phyloP scores from a whole-genome alignment of 2,888 invertebrate genomes.

The Leucophenga maculata region DNA sequence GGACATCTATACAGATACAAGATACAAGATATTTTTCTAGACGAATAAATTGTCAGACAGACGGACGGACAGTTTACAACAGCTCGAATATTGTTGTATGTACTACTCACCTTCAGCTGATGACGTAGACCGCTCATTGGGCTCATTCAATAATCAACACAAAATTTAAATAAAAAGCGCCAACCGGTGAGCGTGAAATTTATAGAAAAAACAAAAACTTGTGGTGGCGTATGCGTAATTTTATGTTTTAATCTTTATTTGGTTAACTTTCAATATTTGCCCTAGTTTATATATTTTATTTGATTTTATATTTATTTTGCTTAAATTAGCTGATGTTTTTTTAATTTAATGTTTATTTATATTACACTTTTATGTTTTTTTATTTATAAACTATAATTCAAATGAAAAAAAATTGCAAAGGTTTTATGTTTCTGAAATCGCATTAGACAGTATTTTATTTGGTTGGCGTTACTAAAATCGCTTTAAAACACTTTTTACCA shows the following conservation, averaged over 20 bases:
- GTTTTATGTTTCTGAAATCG: no score
- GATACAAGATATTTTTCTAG: neutral
- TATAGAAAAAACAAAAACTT: conserved; percentile 25
- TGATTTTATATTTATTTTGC: conserved; percentile 32
- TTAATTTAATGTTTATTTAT: conserved; percentile 24
- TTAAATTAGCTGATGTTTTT: conserved; percentile 24
- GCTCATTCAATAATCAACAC: conserved; percentile 64
- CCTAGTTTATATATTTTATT: conserved; percentile 38
- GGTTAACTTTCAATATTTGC: conserved; percentile 23
- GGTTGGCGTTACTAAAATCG: no score
- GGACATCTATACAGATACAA: neutral
- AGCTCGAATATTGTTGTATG: no score
- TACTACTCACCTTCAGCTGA: conserved; percentile 69
- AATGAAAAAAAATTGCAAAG: neutral
- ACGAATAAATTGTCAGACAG: neutral
- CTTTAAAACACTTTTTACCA: no score
- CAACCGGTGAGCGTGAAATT: neutral
- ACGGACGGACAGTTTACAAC: neutral
- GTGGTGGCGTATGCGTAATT: conserved; percentile 54
- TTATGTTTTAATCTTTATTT: conserved; percentile 20
- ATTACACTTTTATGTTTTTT: neutral
- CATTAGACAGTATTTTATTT: no score
- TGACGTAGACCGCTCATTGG: conserved; percentile 72
- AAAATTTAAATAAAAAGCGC: conserved; percentile 13
- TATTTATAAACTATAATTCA: neutral